Evolutionary conservation across 2,113 vertebrate genomes (phyloP).

Genomic region (Salvator merianae): DNA sequence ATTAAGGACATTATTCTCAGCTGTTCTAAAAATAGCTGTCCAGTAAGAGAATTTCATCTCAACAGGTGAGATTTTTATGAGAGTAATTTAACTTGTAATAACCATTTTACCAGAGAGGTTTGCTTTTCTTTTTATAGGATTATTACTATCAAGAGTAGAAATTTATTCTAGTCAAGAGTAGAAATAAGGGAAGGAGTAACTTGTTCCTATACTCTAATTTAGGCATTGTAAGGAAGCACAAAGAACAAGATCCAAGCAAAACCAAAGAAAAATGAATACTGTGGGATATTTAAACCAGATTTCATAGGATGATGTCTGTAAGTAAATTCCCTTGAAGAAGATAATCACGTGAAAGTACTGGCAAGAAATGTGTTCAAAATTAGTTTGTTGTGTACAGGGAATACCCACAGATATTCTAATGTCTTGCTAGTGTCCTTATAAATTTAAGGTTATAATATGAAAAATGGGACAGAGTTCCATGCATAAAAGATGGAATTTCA

Average conservation of each 20-base stretch:
- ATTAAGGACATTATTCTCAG: slow-evolving; percentile 52
- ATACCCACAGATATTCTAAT: neutral
- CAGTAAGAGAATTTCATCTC: slow-evolving; percentile 54
- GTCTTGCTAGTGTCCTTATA: no score
- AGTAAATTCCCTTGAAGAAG: neutral
- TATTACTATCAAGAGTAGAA: neutral
- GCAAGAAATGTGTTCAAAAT: neutral
- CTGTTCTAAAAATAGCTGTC: slow-evolving; percentile 49
- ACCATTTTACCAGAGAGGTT: neutral
- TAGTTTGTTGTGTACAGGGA: neutral
- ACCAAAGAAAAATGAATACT: neutral
- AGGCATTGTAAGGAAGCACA: neutral
- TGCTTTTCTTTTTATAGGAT: neutral
- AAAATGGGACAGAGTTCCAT: no score
- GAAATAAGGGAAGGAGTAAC: no score
- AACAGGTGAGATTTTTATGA: slow-evolving; percentile 43
- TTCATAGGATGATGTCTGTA: neutral
- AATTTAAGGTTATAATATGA: no score
- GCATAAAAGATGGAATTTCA: no score
- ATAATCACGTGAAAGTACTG: neutral
- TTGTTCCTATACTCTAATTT: neutral
- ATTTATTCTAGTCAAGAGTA: no score
- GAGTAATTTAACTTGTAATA: slow-evolving; percentile 56
- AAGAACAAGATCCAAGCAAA: neutral
- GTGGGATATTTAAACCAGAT: neutral